phyloP scores from a whole-genome alignment of 1,140 invertebrate species.

The Papilio machaon region DNA sequence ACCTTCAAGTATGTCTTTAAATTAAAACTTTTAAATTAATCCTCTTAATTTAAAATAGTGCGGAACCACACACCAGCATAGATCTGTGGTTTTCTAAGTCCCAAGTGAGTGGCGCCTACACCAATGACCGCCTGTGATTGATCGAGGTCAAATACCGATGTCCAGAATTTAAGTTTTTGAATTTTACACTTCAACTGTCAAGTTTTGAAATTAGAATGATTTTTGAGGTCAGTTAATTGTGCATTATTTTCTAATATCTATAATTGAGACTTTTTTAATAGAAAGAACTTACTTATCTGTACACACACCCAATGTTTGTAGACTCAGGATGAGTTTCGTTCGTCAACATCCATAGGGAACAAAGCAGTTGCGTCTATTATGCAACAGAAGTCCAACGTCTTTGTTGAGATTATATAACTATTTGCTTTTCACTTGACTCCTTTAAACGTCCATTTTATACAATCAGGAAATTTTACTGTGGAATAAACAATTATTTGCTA shows the following conservation, averaged over 20 bases:
- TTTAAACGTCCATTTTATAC: too few relatives aligned
- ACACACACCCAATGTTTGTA: too few relatives aligned
- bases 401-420: too few relatives aligned
- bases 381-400: too few relatives aligned
- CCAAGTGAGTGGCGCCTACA: constrained; percentile 43
- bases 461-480: too few relatives aligned
- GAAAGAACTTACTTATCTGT: background rate
- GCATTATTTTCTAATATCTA: constrained; percentile 31
- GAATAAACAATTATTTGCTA: too few relatives aligned
- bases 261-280: background rate
- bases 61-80: background rate
- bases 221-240: constrained; percentile 52
- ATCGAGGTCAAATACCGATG: constrained; percentile 48
- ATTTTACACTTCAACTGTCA: constrained; percentile 45
- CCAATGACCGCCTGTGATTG: constrained; percentile 41
- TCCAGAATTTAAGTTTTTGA: constrained; percentile 47
- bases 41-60: background rate
- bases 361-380: too few relatives aligned
- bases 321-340: too few relatives aligned
- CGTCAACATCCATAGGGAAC: too few relatives aligned
- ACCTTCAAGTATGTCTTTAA: background rate
- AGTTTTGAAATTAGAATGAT: constrained; percentile 50
- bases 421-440: too few relatives aligned
- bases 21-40: background rate
- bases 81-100: background rate